These are phyloP conservation scores for Abramis brama DNA, from an alignment of 2,113 vertebrate genomes.

Conservation along the genomic window DNA sequence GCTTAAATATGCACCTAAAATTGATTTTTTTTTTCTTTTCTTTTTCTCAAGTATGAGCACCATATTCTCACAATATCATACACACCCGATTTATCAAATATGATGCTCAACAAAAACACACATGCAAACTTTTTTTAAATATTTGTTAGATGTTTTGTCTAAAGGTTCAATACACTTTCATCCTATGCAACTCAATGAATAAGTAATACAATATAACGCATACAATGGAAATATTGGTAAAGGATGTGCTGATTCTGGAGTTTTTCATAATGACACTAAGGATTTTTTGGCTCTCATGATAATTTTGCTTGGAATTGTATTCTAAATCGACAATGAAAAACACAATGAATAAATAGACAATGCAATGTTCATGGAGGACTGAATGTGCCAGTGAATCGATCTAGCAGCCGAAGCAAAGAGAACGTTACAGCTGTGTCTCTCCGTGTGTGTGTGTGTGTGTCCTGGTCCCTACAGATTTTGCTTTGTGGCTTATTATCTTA, in stretches of 20 bases:
- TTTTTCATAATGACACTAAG: not conserved
- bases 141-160: too few relatives aligned
- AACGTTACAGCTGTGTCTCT: not conserved
- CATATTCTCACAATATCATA: too few relatives aligned
- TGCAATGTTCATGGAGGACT: not conserved
- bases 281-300: constrained; percentile 2
- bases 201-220: not conserved
- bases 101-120: too few relatives aligned
- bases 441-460: not conserved
- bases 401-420: not conserved
- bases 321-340: not conserved
- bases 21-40: too few relatives aligned
- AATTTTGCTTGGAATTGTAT: not conserved
- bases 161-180: too few relatives aligned
- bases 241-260: not conserved
- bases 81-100: too few relatives aligned
- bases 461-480: not conserved
- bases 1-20: too few relatives aligned
- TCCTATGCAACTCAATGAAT: not conserved
- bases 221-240: not conserved
- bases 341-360: not conserved
- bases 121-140: too few relatives aligned
- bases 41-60: too few relatives aligned
- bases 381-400: not conserved
- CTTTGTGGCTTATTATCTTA: not conserved